Evolutionary conservation across 2,113 vertebrate genomes (phyloP).

Genomic region (Osmerus mordax): DNA sequence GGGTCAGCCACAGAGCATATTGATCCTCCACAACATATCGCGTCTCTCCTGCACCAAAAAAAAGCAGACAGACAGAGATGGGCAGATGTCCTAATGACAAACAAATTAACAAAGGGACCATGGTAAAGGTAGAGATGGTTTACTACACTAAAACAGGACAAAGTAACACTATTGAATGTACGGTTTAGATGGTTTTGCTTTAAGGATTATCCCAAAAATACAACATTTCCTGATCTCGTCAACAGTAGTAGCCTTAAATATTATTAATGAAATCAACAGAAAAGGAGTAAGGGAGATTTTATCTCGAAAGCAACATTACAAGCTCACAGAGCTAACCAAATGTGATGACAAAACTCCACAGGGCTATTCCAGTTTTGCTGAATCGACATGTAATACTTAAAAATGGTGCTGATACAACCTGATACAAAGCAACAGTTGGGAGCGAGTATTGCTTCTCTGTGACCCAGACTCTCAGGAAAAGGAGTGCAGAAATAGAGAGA

Average conservation of each 20-base stretch:
- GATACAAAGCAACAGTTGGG: conserved; percentile 46
- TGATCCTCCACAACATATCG: conserved; percentile 41
- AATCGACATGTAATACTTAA: conserved; percentile 48
- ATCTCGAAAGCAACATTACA: too few species aligned
- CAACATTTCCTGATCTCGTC: too few species aligned
- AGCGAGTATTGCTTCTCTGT: conserved; percentile 31
- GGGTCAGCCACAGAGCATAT: conserved; percentile 50
- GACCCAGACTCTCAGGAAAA: conserved; percentile 38
- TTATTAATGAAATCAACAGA: too few species aligned
- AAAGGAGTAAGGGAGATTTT: too few species aligned
- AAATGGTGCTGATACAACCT: conserved; percentile 58
- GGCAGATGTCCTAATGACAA: conserved; percentile 38
- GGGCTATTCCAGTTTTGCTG: conserved; percentile 53
- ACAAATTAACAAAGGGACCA: conserved; percentile 1
- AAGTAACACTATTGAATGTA: not conserved
- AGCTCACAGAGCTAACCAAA: conserved; percentile 19
- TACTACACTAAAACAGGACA: not conserved
- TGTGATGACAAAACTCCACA: conserved; percentile 2
- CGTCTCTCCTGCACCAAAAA: conserved; percentile 28
- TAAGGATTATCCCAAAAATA: not conserved
- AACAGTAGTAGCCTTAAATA: too few species aligned
- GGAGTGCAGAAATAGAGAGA: not conserved
- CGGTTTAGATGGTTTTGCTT: not conserved
- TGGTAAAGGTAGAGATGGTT: not conserved
- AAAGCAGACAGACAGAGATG: conserved; percentile 26